Percentiles rank a stretch among this genome's conserved stretches.
These are phyloP conservation scores for Mastigias papua DNA, from an alignment of 30 jellyfish, hydroid and myxozoan species.

Conservation along the genomic window DNA sequence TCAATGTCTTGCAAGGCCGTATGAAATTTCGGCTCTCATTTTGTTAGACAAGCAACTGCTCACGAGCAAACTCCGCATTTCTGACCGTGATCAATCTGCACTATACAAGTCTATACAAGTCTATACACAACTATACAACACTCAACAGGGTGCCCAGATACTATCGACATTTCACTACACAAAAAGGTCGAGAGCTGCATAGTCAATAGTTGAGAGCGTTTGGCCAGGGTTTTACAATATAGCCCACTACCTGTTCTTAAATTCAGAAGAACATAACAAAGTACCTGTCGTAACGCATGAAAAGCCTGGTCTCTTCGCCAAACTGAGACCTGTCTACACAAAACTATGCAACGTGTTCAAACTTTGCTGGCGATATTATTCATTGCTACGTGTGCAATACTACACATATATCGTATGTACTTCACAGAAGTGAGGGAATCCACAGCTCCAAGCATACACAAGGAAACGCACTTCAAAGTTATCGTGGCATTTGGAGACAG, in stretches of 20 bases:
- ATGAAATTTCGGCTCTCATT: too few species aligned
- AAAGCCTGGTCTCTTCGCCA: constrained; percentile 17
- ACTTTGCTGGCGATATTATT: background rate
- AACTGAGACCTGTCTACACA: background rate
- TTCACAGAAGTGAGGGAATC: background rate
- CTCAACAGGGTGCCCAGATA: too few species aligned
- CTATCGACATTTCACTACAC: too few species aligned
- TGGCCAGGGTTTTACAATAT: background rate
- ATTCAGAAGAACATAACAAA: background rate
- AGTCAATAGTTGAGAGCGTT: background rate
- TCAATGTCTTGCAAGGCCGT: too few species aligned
- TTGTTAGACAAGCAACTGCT: too few species aligned
- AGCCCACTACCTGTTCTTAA: background rate
- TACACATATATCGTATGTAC: constrained; percentile 3
- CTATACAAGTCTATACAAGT: too few species aligned
- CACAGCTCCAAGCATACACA: background rate
- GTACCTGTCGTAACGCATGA: constrained; percentile 4
- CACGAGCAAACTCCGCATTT: too few species aligned
- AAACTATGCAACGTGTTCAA: constrained; percentile 11
- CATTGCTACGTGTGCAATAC: background rate
- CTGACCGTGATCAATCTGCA: too few species aligned
- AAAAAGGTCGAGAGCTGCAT: too few species aligned
- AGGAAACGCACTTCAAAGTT: background rate
- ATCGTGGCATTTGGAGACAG: constrained; percentile 92
- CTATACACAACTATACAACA: too few species aligned